These are phyloP conservation scores for Sciurus vulgaris DNA, from an alignment of 2,797 vertebrate genomes.

Conservation along the genomic window DNA sequence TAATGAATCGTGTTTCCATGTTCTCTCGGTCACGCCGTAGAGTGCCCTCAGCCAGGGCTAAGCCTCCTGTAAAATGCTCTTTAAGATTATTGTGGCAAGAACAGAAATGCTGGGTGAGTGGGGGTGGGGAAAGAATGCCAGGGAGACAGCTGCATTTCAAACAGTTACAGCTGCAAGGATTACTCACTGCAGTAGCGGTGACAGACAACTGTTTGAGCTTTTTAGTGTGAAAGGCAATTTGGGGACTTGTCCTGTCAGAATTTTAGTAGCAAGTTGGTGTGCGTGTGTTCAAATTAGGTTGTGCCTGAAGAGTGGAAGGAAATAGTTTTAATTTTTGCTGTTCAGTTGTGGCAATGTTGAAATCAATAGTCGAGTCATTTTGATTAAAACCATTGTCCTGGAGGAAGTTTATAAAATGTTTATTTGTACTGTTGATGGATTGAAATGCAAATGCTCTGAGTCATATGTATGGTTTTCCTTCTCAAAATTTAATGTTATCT, in stretches of 20 bases:
- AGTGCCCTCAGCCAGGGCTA: constrained; percentile 83
- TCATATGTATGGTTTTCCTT: constrained; percentile 4
- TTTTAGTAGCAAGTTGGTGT: neutral
- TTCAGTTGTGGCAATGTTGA: neutral
- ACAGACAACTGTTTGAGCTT: constrained; percentile 63
- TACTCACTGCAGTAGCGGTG: constrained; percentile 45
- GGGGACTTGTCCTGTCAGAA: constrained; percentile 40
- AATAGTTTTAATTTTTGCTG: neutral
- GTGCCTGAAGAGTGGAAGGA: neutral
- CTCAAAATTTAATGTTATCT: constrained; percentile 50
- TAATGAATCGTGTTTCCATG: constrained; percentile 84
- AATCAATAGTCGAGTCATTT: constrained; percentile 49
- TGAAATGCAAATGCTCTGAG: constrained; percentile 58
- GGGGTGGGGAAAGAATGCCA: constrained; percentile 64
- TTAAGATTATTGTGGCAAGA: constrained; percentile 70
- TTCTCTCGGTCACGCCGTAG: constrained; percentile 78
- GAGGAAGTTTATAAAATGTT: constrained; percentile 63
- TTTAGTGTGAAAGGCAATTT: constrained; percentile 53
- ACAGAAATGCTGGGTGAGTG: constrained; percentile 44
- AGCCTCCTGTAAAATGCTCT: constrained; percentile 82
- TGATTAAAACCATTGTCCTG: constrained; percentile 39
- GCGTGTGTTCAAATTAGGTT: constrained; percentile 51
- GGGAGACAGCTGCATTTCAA: constrained; percentile 75
- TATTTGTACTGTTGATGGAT: constrained; percentile 38
- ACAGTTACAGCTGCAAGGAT: constrained; percentile 75